These are phyloP conservation scores for Oryzias javanicus DNA, from an alignment of 2,113 vertebrate species.

Conservation along the genomic window DNA sequence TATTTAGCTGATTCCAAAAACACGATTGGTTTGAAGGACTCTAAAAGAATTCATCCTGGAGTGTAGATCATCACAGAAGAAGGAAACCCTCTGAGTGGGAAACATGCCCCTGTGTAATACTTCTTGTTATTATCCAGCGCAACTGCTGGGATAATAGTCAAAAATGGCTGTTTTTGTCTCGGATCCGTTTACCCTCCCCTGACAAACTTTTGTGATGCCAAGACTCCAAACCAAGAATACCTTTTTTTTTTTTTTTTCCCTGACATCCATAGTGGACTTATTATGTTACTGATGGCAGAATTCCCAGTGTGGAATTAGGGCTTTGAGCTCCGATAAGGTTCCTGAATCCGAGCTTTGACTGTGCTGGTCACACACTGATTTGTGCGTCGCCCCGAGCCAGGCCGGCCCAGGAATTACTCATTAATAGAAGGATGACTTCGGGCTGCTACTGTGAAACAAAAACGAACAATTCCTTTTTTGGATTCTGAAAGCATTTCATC, in stretches of 20 bases:
- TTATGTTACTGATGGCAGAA: constrained; percentile 72
- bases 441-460: constrained; percentile 51
- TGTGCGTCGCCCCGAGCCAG: constrained; percentile 55
- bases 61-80: not conserved
- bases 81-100: constrained; percentile 25
- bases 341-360: constrained; percentile 66
- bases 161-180: constrained; percentile 59
- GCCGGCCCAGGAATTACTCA: constrained; percentile 56
- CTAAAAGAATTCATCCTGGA: too few relatives aligned
- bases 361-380: constrained; percentile 65
- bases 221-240: constrained; percentile 39
- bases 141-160: constrained; percentile 52
- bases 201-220: constrained; percentile 66
- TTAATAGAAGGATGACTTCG: constrained; percentile 55
- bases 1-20: too few relatives aligned
- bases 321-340: constrained; percentile 70
- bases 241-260: constrained; percentile 36
- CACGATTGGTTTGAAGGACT: too few relatives aligned
- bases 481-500: constrained; percentile 17
- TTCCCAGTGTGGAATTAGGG: constrained; percentile 76
- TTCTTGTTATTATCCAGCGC: constrained; percentile 41
- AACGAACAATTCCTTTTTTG: constrained; percentile 40
- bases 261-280: constrained; percentile 71
- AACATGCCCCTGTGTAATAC: constrained; percentile 54
- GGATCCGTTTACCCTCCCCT: constrained; percentile 68